phyloP scores from a whole-genome alignment of 2,113 vertebrate genomes.

The Myotis lucifugus region DNA sequence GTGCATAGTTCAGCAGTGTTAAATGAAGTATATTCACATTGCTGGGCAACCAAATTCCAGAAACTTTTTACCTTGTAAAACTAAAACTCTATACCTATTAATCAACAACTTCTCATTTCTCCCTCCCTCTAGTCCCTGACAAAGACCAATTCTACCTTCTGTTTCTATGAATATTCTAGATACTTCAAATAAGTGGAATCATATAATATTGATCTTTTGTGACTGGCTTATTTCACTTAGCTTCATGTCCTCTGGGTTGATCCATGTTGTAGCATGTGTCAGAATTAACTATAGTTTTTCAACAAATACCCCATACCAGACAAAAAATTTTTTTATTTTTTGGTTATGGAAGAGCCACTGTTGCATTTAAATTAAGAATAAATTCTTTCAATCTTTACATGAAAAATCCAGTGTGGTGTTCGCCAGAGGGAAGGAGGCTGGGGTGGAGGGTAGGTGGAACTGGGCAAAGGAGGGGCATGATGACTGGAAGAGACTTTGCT shows the following conservation, averaged over 20 bases:
- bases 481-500: not conserved
- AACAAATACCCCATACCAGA: not conserved
- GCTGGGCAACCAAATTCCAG: not conserved
- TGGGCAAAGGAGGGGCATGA: not conserved
- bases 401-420: not conserved
- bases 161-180: not conserved
- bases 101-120: not conserved
- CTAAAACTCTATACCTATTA: not conserved
- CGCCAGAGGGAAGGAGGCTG: not conserved
- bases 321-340: too few relatives aligned
- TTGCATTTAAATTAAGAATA: not conserved
- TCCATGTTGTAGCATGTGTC: not conserved
- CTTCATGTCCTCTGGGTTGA: not conserved
- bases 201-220: not conserved
- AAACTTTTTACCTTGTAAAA: not conserved
- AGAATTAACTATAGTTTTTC: conserved; percentile 22
- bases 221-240: not conserved
- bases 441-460: not conserved
- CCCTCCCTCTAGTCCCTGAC: not conserved
- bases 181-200: not conserved
- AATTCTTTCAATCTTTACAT: not conserved
- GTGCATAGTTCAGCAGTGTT: not conserved
- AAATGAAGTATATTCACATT: not conserved
- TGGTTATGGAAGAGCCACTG: not conserved
- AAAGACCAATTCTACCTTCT: not conserved